Base-by-base conservation (phyloP, 1,140 invertebrate species). In the Drosophila pandora region DNA sequence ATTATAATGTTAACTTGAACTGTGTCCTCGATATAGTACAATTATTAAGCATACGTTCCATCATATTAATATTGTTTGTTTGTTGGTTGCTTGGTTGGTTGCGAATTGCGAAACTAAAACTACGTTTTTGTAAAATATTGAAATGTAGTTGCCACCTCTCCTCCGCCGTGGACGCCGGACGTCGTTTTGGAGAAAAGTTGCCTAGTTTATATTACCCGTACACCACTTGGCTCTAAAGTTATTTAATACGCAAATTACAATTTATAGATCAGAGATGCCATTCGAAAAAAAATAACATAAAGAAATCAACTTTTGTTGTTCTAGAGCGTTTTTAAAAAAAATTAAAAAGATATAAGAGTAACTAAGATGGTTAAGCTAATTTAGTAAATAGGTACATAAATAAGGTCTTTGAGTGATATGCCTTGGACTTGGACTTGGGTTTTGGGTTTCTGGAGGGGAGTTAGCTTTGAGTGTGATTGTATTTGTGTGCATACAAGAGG, bases 1-100 rank as follows among this genome's bases (percentile, higher is more conserved):
- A 88, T 77, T 61, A 88, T 88, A 88, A 88, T 88, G 83, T 88
- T 88, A 88, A 88, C 83, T 88, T 88, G 84, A 88, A 88, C 83
- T 88, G 83, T 88, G 83, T 88, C 83, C 72, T 89, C 69, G 55
- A 88, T 79, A 88, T 63, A 83, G 71, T 88, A 72, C 73, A 85
- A 70, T 70, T 76, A 63, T 64, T 70, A 60, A 50, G 47, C 56
- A 68, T 76, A 58, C 32, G 50, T 48, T 48, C 25, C 62, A 69
- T 48, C 62, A 67, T 55, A 37, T 60, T 68, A 43, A 37, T 79
- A 62, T 62, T 74, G 39, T 60, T 69, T 57, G 53, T 48, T 61
- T 41, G 55, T 72, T 49, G 39, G 21, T 68, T 56, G 25, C 2
- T 48, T 64, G 53, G 13, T 73, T 73, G 37, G 37, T 58, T 73